Base-by-base conservation (phyloP, 2,113 vertebrate genomes). In the Aptenodytes patagonicus region DNA sequence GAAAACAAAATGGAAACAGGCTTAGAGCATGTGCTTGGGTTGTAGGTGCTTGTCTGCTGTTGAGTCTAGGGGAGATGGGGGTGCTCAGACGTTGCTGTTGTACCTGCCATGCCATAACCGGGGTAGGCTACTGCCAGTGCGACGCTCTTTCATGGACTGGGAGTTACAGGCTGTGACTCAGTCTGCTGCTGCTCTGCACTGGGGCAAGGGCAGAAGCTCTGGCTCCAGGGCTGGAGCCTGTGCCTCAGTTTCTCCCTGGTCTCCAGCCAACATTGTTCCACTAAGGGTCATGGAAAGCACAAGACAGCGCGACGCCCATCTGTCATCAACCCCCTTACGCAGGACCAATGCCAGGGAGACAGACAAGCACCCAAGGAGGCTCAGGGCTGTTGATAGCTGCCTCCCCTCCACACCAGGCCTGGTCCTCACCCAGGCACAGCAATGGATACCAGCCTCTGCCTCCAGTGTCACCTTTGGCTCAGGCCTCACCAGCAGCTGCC, bases 261-360 rank as follows among this genome's bases (percentile, higher is more conserved):
- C 34, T 77, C 40, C 46, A 70, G 57, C 57, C 47, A 83, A 0
- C 4, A 8, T 24, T 6, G 14, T 7, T 70, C 36, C 32, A 22
- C 31, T 20, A 14, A 44, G 13, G 51, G 42, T 55, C 3, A 0
- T 1, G n/a, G 34, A 10, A 51, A 79, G 52, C 46, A 24, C 22
- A 49, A 12, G 19, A 6, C 8, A 4, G 10, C 4, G 44, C 6
- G 38, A 65, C 14, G 22, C 16, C 16, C 42, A 6, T 1, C 2
- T 36, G 52, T 17, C 69, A 11, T 8, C 26, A 6, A 2, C 8
- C 17, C 1, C 8, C 3, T 5, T 0, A 0, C 1, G 6, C 21
- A 19, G 55, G 21, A 44, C 40, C n/a, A 21, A 6, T 1, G 8
- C n/a, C 24, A 25, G 44, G 18, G 44, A 21, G 36, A 14, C 14